Base-by-base conservation (phyloP, 2,113 vertebrate genomes). In the Oryzias celebensis region DNA sequence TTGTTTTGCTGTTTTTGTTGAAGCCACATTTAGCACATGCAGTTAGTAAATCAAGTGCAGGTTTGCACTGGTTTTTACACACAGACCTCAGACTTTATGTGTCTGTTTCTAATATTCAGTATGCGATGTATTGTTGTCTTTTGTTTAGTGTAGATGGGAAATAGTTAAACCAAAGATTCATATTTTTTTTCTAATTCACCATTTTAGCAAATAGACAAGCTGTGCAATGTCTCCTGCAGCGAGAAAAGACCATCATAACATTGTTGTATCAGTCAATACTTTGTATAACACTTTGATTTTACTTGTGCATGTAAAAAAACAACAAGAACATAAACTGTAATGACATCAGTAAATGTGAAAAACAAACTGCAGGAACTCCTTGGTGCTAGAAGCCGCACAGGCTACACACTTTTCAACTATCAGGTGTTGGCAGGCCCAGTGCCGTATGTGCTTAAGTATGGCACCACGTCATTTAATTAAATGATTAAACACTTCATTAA, bases 391-490 rank as follows among this genome's bases (percentile, higher is more conserved):
- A 20, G 72, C 64, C 53, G 48, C 50, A 51, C 28, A 18, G 70
- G 63, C 71, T 79, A 56, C 57, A 62, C 31, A 74, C 53, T 44
- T 70, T 68, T 20, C 0, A 36, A 36, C 10, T 73, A 65, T 81
- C 80, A 62, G 80, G 82, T 77, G 64, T 84, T 87, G 79, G 81
- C 83, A 36, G 78, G 74, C 61, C 82, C 62, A 80, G 77, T 84
- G 81, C 83, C 78, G 80, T 47, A 14, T 81, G 47, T 84, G 81
- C 89, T 89, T 89, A 73, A 89, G 81, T 79, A 62, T 43, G 52
- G 63, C 57, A 55, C 72, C 4, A 63, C 75, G 67, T 61, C 17
- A 51, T 61, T 26, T 56, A 68, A n/a, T 52, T 54, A 52, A 36
- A 54, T 50, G 26, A 17, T 61, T 41, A 47, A 71, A 44, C 36